A percentile compares a stretch with the other conserved stretches of the same genome.
Conservation (phyloP, 2,113 vertebrate genomes). For the Copsychus sechellarum region DNA sequence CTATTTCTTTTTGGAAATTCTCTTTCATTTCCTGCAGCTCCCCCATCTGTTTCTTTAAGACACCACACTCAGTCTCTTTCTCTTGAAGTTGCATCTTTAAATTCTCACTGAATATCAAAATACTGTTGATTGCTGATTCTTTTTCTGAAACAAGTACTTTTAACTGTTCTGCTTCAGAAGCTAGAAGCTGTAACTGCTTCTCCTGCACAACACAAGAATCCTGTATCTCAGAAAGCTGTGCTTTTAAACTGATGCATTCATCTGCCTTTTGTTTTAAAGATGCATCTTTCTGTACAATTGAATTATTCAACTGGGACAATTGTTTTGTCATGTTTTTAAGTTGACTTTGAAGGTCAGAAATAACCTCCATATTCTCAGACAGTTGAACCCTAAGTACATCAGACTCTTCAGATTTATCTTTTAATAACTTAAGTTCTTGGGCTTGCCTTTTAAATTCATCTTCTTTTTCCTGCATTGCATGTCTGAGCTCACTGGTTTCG, state of each 20-base stretch:
- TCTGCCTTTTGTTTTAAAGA: slow-evolving; percentile 72
- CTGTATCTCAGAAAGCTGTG: slow-evolving; percentile 69
- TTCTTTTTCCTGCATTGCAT: slow-evolving; percentile 67
- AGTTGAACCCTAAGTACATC: slow-evolving; percentile 71
- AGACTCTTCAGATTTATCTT: slow-evolving; percentile 72
- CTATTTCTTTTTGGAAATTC: slow-evolving; percentile 64
- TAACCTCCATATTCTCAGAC: slow-evolving; percentile 74
- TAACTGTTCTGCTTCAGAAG: slow-evolving; percentile 65
- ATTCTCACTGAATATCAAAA: slow-evolving; percentile 50
- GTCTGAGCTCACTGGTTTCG: slow-evolving; percentile 39
- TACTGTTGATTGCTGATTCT: slow-evolving; percentile 58
- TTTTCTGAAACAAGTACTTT: slow-evolving; percentile 73
- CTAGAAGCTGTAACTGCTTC: slow-evolving; percentile 65
- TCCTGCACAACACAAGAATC: slow-evolving; percentile 51
- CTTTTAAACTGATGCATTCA: slow-evolving; percentile 59
- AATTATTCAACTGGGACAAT: slow-evolving; percentile 48
- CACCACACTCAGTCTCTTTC: slow-evolving; percentile 75
- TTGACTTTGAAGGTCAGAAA: slow-evolving; percentile 73
- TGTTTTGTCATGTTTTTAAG: slow-evolving; percentile 55
- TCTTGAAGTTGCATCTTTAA: slow-evolving; percentile 64
- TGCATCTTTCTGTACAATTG: slow-evolving; percentile 69
- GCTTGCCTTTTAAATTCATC: slow-evolving; percentile 57
- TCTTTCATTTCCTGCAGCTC: slow-evolving; percentile 68
- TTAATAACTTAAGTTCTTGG: slow-evolving; percentile 68
- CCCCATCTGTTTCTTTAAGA: slow-evolving; percentile 71